A percentile compares a stretch with the other conserved stretches of the same genome.
Conservation (phyloP, 2,113 vertebrate species). For the Gobiocypris rarus region DNA sequence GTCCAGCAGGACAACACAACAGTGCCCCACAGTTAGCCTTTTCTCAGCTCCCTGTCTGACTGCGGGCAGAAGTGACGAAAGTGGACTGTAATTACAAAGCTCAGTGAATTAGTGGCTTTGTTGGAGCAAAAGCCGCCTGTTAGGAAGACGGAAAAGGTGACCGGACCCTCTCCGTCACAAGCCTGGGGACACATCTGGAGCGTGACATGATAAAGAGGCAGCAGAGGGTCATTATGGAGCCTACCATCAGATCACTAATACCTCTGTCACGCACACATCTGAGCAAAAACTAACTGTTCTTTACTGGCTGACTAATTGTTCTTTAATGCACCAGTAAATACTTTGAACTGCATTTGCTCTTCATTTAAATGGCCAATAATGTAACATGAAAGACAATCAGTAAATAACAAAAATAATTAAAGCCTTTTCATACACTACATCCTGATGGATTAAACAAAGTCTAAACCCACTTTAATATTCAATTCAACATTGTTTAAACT, state of each 20-base stretch:
- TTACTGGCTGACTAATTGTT: too few relatives aligned
- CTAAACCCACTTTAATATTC: not conserved
- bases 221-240: not conserved
- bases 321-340: not conserved
- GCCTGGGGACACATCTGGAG: slow-evolving; percentile 1
- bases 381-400: not conserved
- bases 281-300: not conserved
- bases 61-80: not conserved
- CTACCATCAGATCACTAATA: slow-evolving; percentile 25
- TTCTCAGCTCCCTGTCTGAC: slow-evolving; percentile 19
- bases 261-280: not conserved
- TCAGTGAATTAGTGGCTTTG: slow-evolving; percentile 47
- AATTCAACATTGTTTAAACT: not conserved
- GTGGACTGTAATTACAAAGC: slow-evolving; percentile 58
- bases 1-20: not conserved
- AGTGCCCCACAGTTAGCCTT: slow-evolving; percentile 24
- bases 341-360: not conserved
- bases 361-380: not conserved
- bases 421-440: not conserved
- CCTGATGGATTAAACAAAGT: not conserved
- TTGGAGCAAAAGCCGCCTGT: not conserved
- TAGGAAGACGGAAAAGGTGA: not conserved
- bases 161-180: not conserved
- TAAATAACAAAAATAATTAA: not conserved
- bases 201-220: slow-evolving; percentile 1